Evolutionary conservation across 2,888 invertebrate genomes (phyloP).

Genomic region (Endotricha flammealis): DNA sequence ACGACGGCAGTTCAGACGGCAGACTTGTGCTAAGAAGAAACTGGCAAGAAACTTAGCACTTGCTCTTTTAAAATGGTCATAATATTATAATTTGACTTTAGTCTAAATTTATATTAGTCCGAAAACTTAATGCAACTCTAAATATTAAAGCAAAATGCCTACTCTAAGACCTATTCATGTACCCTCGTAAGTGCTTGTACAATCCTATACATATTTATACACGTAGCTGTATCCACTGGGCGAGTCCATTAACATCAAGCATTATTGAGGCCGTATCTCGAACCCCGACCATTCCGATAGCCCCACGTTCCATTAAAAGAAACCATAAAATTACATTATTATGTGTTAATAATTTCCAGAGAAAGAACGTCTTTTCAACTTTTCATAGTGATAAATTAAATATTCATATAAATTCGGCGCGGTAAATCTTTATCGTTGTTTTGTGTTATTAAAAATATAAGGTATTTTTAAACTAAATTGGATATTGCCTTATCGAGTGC

Average conservation of each 20-base stretch:
- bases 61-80: too few species aligned
- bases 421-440: constrained; percentile 42
- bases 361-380: constrained; percentile 49
- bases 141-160: too few species aligned
- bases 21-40: too few species aligned
- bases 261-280: constrained; percentile 64
- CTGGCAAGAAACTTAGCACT: too few species aligned
- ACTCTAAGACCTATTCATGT: constrained; percentile 2
- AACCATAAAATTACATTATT: constrained; percentile 75
- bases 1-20: too few species aligned
- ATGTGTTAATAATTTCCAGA: constrained; percentile 75
- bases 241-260: constrained; percentile 64
- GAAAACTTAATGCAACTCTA: too few species aligned
- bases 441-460: constrained; percentile 35
- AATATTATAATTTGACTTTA: too few species aligned
- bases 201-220: constrained; percentile 2
- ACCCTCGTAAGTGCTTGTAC: neutral
- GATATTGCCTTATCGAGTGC: constrained; percentile 43
- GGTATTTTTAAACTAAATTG: constrained; percentile 35
- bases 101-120: too few species aligned
- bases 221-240: constrained; percentile 34
- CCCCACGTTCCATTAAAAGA: constrained; percentile 72
- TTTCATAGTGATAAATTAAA: constrained; percentile 53
- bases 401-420: constrained; percentile 41
- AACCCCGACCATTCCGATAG: constrained; percentile 56